Percentiles rank a stretch among this genome's conserved stretches.
Evolutionary conservation across 2,797 vertebrate genomes (phyloP).

Genomic region (Apogon hyalosoma): DNA sequence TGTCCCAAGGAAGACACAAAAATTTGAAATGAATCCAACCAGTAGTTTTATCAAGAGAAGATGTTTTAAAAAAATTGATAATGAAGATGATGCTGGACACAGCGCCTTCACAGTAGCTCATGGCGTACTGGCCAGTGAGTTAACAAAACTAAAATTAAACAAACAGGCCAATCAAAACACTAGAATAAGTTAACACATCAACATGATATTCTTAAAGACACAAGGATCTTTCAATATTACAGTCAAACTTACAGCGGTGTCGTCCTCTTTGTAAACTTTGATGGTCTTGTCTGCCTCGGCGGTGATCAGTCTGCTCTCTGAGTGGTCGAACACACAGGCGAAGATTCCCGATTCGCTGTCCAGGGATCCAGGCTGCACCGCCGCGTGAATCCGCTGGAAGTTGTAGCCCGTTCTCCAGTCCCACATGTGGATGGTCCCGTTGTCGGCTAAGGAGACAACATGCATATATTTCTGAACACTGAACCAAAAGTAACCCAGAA

Average conservation of each 20-base stretch:
- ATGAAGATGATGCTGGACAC: no score
- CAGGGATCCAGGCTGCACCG: slow-evolving; percentile 96
- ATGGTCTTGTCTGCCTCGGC: slow-evolving; percentile 99
- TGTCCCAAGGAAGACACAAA: no score
- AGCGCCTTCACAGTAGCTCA: no score
- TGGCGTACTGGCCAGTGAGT: no score
- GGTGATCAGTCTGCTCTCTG: slow-evolving; percentile 93
- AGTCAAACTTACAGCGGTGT: slow-evolving; percentile 88
- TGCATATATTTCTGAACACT: neutral
- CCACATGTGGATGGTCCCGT: slow-evolving; percentile 99
- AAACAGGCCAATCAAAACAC: no score
- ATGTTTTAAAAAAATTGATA: no score
- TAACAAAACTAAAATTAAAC: no score
- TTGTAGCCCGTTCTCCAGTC: slow-evolving; percentile 99
- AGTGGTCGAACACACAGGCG: slow-evolving; percentile 94
- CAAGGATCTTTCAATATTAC: no score
- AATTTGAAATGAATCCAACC: no score
- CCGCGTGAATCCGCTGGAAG: slow-evolving; percentile 97
- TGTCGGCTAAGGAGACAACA: slow-evolving; percentile 87
- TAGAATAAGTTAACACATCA: no score
- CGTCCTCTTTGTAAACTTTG: slow-evolving; percentile 98
- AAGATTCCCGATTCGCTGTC: slow-evolving; percentile 99
- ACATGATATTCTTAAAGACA: no score
- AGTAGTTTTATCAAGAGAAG: no score
- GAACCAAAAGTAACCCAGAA: neutral